Conservation (phyloP, 2,888 invertebrate genomes). For the Oegoconia quadripuncta region DNA sequence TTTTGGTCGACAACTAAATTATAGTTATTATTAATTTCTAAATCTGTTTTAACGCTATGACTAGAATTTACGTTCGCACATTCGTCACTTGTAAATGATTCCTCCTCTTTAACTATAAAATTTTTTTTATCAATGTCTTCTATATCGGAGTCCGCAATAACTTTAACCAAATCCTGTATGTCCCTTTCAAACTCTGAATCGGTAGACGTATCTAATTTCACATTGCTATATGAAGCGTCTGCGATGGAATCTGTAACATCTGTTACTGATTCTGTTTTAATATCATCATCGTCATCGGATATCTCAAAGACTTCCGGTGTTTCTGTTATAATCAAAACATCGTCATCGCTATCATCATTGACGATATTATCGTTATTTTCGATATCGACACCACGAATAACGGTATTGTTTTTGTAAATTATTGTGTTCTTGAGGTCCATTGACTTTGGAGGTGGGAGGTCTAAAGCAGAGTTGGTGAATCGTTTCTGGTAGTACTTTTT, state of each 20-base stretch:
- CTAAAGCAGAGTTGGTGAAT: conserved; percentile 2
- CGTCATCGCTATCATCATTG: too few species aligned
- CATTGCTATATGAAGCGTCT: background rate
- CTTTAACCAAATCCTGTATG: background rate
- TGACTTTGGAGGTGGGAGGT: background rate
- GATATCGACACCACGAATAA: too few species aligned
- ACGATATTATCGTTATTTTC: too few species aligned
- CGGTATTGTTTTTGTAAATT: conserved; percentile 1
- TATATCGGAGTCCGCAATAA: background rate
- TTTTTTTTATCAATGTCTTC: background rate
- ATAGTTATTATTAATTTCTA: conserved; percentile 3
- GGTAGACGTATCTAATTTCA: background rate
- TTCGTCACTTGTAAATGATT: background rate
- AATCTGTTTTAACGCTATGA: background rate
- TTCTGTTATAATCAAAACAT: too few species aligned
- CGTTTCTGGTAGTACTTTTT: conserved; percentile 6
- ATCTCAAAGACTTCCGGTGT: too few species aligned
- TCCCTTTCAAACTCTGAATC: background rate
- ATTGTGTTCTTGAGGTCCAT: conserved; percentile 7
- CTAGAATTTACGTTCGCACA: background rate
- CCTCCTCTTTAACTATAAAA: background rate
- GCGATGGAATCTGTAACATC: background rate
- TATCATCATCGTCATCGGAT: background rate
- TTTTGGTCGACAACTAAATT: background rate
- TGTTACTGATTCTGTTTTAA: background rate